Evolutionary conservation across 1,140 invertebrate genomes (phyloP).

Genomic region (Apis cerana): DNA sequence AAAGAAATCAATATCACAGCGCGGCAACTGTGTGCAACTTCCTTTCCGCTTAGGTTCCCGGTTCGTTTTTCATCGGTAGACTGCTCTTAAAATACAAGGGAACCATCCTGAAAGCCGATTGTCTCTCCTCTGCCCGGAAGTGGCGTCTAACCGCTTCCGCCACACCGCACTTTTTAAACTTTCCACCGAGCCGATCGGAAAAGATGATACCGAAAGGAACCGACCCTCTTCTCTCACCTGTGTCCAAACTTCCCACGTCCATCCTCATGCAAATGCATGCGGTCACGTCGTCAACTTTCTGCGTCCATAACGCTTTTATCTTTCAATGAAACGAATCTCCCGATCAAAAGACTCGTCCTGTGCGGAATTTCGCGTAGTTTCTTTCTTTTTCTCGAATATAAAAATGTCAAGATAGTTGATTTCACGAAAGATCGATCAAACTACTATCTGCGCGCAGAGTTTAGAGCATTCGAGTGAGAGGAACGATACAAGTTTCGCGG

Average conservation of each 20-base stretch:
- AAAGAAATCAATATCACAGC: slow-evolving; percentile 57
- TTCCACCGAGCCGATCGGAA: slow-evolving; percentile 46
- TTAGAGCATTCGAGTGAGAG: no score
- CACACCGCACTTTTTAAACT: slow-evolving; percentile 50
- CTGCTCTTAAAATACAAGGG: slow-evolving; percentile 59
- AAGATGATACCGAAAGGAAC: slow-evolving; percentile 50
- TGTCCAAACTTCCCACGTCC: slow-evolving; percentile 35
- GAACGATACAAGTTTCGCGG: no score
- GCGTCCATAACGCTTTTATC: no score
- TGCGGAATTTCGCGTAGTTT: fast-evolving
- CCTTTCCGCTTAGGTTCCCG: slow-evolving; percentile 35
- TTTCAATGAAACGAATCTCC: no score
- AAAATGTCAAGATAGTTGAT: no score
- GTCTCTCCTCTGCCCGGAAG: slow-evolving; percentile 63
- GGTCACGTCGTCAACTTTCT: no score
- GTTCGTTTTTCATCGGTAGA: slow-evolving; percentile 60
- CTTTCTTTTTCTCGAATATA: no score
- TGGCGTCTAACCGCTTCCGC: slow-evolving; percentile 65
- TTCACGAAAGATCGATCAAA: no score
- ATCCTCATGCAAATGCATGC: background rate
- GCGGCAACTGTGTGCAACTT: slow-evolving; percentile 32
- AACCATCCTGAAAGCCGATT: slow-evolving; percentile 53
- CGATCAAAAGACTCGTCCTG: no score
- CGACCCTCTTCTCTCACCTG: slow-evolving; percentile 11
- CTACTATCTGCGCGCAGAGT: no score